Evolutionary conservation across 1,140 invertebrate species (phyloP).

Genomic region (Plutomurus gul): DNA sequence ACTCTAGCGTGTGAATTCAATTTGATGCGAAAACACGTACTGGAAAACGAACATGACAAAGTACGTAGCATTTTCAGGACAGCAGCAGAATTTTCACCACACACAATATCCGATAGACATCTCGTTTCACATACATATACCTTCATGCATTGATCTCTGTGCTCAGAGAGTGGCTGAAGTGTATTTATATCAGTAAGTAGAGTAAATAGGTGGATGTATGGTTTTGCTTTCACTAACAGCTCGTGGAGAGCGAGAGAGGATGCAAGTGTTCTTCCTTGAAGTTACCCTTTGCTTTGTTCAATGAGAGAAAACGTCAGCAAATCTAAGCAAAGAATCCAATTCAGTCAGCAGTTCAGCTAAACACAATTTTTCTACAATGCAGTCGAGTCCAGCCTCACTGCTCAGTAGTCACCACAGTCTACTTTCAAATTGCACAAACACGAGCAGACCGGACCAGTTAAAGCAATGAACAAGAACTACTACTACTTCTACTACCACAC

Average conservation of each 20-base stretch:
- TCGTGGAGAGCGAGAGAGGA: neutral
- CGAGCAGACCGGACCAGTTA: no score
- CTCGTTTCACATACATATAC: no score
- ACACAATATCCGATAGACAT: no score
- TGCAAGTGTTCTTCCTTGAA: neutral
- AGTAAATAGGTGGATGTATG: neutral
- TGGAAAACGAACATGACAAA: neutral
- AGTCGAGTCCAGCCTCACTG: neutral
- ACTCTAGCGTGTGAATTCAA: neutral
- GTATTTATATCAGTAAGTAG: neutral
- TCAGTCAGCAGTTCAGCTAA: neutral
- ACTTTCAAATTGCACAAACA: no score
- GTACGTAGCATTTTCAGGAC: no score
- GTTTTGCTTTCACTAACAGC: neutral
- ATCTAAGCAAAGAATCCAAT: neutral
- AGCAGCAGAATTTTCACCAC: no score
- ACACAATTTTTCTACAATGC: no score
- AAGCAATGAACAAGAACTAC: no score
- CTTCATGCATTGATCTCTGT: no score
- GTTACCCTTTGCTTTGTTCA: neutral
- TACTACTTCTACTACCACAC: neutral
- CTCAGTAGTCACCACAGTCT: neutral
- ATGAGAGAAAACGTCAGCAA: constrained; percentile 8
- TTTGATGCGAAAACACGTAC: no score
- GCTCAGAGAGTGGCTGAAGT: neutral